Evolutionary conservation across 2,888 invertebrate species (phyloP).

Genomic region (Polymixis lichenea): DNA sequence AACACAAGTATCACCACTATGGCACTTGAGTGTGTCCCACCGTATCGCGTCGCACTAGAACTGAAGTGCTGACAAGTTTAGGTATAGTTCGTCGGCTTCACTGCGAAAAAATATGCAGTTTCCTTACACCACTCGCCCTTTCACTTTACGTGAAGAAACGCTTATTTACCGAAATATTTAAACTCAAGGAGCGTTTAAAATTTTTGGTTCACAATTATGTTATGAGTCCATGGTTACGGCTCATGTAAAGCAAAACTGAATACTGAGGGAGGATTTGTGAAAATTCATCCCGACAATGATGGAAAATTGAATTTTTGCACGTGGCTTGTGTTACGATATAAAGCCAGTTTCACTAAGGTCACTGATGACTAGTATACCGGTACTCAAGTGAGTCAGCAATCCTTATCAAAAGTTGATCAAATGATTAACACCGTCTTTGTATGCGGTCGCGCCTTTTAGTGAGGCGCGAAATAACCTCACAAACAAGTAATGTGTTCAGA

Average conservation of each 20-base stretch:
- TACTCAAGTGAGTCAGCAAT: not conserved
- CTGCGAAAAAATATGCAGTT: slow-evolving; percentile 20
- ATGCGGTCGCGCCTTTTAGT: not conserved
- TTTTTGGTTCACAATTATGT: no score
- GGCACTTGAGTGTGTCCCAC: slow-evolving; percentile 13
- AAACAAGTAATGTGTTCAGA: not conserved
- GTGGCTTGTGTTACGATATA: not conserved
- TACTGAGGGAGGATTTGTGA: not conserved
- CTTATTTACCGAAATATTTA: no score
- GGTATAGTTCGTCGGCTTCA: slow-evolving; percentile 3
- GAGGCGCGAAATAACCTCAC: not conserved
- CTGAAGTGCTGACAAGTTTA: slow-evolving; percentile 24
- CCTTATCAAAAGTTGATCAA: slow-evolving; percentile 5
- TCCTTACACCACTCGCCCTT: not conserved
- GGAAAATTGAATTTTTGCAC: not conserved
- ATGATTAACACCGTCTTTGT: slow-evolving; percentile 19
- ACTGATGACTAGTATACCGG: no score
- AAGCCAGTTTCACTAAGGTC: not conserved
- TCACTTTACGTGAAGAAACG: not conserved
- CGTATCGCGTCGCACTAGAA: slow-evolving; percentile 24
- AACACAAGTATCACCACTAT: slow-evolving; percentile 20
- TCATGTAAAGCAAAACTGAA: not conserved
- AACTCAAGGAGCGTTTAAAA: no score
- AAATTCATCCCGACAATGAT: not conserved
- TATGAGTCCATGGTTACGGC: no score